These are phyloP conservation scores for Zaprionus davidi DNA, from an alignment of 1,140 invertebrate species.

Conservation along the genomic window DNA sequence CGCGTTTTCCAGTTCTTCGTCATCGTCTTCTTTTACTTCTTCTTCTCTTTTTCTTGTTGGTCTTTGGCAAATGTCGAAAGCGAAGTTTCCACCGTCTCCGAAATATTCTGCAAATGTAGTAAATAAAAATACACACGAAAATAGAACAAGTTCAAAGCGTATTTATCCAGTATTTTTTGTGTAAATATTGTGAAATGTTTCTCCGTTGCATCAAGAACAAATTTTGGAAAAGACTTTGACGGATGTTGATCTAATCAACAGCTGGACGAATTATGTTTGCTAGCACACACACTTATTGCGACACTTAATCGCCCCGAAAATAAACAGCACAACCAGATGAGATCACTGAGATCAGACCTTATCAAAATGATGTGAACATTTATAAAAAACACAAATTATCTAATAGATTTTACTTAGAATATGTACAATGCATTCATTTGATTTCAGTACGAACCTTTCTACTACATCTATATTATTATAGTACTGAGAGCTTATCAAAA, in stretches of 20 bases:
- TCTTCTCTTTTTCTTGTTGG: not conserved
- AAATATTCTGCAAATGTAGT: constrained; percentile 15
- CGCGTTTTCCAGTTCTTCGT: constrained; percentile 49
- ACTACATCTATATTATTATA: too few relatives aligned
- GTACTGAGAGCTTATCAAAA: too few relatives aligned
- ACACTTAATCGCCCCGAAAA: constrained; percentile 8
- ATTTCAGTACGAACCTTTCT: too few relatives aligned
- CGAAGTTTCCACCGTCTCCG: not conserved
- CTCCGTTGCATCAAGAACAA: constrained; percentile 31
- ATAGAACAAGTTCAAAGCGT: constrained; percentile 52
- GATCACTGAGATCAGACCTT: not conserved
- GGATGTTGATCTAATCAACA: constrained; percentile 42
- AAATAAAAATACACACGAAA: constrained; percentile 39
- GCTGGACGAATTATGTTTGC: constrained; percentile 40
- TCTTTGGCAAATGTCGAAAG: constrained; percentile 37
- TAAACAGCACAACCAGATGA: not conserved
- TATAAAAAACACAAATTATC: too few relatives aligned
- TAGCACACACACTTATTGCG: constrained; percentile 11
- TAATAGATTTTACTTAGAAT: too few relatives aligned
- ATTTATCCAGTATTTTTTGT: constrained; percentile 25
- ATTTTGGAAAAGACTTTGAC: constrained; percentile 31
- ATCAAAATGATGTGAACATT: not conserved
- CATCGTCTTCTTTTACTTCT: not conserved
- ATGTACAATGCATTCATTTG: too few relatives aligned
- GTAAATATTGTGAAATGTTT: constrained; percentile 51